phyloP scores from a whole-genome alignment of 2,113 vertebrate species.

The Passer montanus region DNA sequence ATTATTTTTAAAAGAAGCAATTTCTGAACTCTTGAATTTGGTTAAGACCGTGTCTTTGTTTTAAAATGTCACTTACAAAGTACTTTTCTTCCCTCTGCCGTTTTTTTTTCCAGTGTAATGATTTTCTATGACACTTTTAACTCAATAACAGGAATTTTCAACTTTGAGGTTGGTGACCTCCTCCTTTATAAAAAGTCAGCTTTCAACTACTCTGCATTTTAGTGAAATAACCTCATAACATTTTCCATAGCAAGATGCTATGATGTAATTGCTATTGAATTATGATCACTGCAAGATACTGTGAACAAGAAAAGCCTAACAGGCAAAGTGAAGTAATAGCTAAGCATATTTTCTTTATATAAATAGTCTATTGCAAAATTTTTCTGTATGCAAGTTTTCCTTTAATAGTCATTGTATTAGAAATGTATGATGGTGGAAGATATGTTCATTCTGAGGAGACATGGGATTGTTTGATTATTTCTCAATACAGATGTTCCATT shows the following conservation, averaged over 20 bases:
- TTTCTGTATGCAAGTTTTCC: not conserved
- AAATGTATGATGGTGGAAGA: not conserved
- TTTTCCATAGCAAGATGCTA: not conserved
- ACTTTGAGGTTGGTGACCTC: not conserved
- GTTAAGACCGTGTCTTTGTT: not conserved
- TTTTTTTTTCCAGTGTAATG: not conserved
- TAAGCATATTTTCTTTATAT: not conserved
- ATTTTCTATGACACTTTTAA: not conserved
- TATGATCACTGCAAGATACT: not conserved
- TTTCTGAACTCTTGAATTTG: not conserved
- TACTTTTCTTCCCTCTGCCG: not conserved
- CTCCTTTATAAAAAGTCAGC: not conserved
- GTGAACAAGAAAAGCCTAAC: not conserved
- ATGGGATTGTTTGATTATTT: not conserved
- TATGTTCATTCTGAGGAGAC: not conserved
- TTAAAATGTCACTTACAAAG: not conserved
- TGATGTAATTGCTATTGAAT: not conserved
- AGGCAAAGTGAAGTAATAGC: not conserved
- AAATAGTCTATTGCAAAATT: not conserved
- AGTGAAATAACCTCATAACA: not conserved
- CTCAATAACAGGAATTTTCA: not conserved
- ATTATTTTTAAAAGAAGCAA: not conserved
- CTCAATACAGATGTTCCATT: not conserved
- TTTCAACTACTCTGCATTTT: not conserved
- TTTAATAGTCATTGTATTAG: not conserved